These are phyloP conservation scores for Tonatia bakeri DNA, from an alignment of 2,113 vertebrate genomes.

Conservation along the genomic window DNA sequence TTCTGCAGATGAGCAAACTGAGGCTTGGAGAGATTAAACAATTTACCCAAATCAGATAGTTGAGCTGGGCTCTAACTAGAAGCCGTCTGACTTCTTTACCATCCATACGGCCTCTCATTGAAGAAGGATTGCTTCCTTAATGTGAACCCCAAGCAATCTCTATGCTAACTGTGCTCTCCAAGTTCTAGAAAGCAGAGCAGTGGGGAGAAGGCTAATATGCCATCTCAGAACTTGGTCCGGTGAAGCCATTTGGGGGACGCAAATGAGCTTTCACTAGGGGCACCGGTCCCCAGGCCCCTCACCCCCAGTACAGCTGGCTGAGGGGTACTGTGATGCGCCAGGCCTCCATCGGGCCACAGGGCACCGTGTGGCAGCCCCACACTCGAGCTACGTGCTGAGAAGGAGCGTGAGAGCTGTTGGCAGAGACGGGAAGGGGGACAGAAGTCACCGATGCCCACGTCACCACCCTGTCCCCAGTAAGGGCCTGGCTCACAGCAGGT, in stretches of 20 bases:
- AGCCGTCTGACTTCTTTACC: not conserved
- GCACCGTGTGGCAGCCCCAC: not conserved
- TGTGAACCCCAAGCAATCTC: not conserved
- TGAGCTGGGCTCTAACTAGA: not conserved
- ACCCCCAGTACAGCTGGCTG: not conserved
- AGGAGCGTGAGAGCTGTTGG: not conserved
- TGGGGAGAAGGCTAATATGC: slow-evolving; percentile 3
- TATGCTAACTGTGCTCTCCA: not conserved
- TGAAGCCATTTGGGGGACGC: not conserved
- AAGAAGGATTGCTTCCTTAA: not conserved
- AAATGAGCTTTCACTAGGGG: not conserved
- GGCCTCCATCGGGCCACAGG: not conserved
- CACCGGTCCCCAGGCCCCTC: not conserved
- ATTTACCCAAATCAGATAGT: not conserved
- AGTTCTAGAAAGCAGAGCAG: not conserved
- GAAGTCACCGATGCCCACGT: not conserved
- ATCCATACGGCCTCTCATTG: not conserved
- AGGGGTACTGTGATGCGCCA: not conserved
- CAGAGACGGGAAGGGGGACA: not conserved
- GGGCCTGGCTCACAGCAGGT: not conserved
- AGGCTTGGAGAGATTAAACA: not conserved
- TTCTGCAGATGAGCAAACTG: not conserved
- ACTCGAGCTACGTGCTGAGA: not conserved
- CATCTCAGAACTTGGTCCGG: not conserved
- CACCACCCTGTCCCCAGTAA: not conserved